A percentile compares a stretch with the other conserved stretches of the same genome.
phyloP scores from a whole-genome alignment of 2,888 invertebrate genomes.

The Lamellibrachia satsuma region DNA sequence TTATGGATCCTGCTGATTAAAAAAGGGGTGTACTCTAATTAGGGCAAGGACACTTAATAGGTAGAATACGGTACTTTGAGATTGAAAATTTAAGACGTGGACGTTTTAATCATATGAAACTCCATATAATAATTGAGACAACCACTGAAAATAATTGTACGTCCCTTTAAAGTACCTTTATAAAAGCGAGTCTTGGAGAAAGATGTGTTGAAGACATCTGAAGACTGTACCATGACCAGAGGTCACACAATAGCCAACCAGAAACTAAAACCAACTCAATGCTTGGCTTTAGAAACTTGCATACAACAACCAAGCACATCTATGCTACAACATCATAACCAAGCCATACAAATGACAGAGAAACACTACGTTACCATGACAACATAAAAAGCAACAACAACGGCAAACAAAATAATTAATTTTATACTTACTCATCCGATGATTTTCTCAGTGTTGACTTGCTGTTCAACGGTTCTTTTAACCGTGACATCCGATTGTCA shows the following conservation, averaged over 20 bases:
- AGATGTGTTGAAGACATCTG: background rate
- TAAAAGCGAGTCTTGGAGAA: background rate
- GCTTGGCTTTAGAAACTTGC: background rate
- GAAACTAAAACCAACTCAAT: background rate
- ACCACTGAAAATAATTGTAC: no score
- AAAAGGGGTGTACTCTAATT: no score
- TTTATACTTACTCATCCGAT: conserved; percentile 32
- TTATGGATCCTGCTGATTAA: no score
- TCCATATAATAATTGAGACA: no score
- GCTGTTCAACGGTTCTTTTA: conserved; percentile 19
- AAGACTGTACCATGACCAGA: background rate
- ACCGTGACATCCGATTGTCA: conserved; percentile 2
- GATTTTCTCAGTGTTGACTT: background rate
- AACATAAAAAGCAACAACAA: background rate
- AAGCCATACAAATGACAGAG: background rate
- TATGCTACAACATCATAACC: background rate
- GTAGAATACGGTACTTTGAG: no score
- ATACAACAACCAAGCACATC: background rate
- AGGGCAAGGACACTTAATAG: no score
- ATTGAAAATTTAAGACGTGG: no score
- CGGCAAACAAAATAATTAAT: background rate
- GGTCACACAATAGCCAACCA: background rate
- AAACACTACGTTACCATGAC: background rate
- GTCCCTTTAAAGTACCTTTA: background rate
- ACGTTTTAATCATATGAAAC: no score